phyloP scores from a whole-genome alignment of 2,113 vertebrate species.

The Anarrhichthys ocellatus region DNA sequence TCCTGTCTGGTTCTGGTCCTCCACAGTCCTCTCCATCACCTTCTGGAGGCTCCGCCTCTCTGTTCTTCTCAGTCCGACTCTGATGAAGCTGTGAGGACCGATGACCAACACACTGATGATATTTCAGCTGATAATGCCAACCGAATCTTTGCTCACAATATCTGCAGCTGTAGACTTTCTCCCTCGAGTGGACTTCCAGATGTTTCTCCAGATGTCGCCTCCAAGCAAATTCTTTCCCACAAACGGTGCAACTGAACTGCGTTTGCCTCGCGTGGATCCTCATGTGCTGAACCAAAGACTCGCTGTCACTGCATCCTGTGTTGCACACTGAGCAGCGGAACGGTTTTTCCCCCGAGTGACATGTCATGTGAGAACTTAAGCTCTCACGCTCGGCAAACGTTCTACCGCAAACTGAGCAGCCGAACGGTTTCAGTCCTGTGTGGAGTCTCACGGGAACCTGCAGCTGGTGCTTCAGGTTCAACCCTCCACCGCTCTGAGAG shows the following conservation, averaged over 20 bases:
- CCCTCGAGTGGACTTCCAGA: constrained; percentile 20
- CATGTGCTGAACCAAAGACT: constrained; percentile 44
- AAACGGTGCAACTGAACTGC: constrained; percentile 31
- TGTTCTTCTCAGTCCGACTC: neutral
- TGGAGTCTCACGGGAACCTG: constrained; percentile 27
- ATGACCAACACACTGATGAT: neutral
- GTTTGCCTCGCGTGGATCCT: constrained; percentile 28
- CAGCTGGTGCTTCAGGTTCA: neutral
- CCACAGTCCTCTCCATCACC: neutral
- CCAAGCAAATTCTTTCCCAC: constrained; percentile 39
- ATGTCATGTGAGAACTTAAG: neutral
- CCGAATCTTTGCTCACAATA: neutral
- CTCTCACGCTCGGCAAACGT: neutral
- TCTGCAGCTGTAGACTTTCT: constrained; percentile 8
- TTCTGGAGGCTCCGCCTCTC: constrained; percentile 2
- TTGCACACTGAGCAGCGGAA: constrained; percentile 51
- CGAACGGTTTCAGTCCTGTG: constrained; percentile 26
- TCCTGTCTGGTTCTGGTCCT: neutral
- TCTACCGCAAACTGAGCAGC: constrained; percentile 35
- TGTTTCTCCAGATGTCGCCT: constrained; percentile 41
- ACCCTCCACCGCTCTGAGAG: neutral
- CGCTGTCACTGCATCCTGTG: constrained; percentile 1
- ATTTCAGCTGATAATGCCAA: neutral
- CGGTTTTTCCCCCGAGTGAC: constrained; percentile 10
- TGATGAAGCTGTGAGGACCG: neutral